These are phyloP conservation scores for Drosophila monieri DNA, from an alignment of 2,888 invertebrate genomes.

Conservation along the genomic window DNA sequence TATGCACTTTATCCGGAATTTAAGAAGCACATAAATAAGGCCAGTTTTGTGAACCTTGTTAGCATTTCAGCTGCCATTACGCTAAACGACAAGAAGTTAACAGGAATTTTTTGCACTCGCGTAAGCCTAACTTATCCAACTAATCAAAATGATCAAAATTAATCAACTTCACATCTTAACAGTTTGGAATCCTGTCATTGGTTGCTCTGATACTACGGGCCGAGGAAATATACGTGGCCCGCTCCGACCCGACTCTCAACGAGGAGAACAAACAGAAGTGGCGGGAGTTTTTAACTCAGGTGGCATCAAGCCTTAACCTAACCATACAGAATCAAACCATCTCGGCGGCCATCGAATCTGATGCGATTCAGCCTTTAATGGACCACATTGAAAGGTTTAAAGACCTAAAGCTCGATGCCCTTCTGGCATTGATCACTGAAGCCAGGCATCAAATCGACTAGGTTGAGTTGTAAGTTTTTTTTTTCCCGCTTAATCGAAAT, in stretches of 20 bases:
- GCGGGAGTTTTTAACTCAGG: conserved; percentile 81
- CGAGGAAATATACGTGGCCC: conserved; percentile 80
- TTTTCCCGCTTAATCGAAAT: conserved; percentile 18
- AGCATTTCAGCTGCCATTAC: conserved; percentile 80
- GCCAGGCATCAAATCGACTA: conserved; percentile 83
- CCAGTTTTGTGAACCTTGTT: conserved; percentile 81
- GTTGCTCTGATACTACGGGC: conserved; percentile 82
- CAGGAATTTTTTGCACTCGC: conserved; percentile 82
- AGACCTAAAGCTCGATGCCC: conserved; percentile 82
- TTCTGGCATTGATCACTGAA: conserved; percentile 82
- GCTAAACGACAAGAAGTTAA: conserved; percentile 81
- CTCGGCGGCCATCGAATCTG: conserved; percentile 83
- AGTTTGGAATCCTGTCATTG: conserved; percentile 83
- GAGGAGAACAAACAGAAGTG: conserved; percentile 76
- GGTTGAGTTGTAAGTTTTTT: conserved; percentile 37
- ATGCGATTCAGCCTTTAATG: conserved; percentile 83
- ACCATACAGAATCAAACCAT: conserved; percentile 83
- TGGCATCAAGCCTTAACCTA: conserved; percentile 82
- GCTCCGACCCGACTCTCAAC: conserved; percentile 66
- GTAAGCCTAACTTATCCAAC: conserved; percentile 62
- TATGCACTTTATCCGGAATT: conserved; percentile 83
- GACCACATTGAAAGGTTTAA: conserved; percentile 83
- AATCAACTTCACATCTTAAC: conserved; percentile 13
- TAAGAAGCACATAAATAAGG: conserved; percentile 80
- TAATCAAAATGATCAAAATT: no score